Evolutionary conservation across 1,140 invertebrate species (phyloP), one percentile per base, ranked within the genome.

Genomic region (Notospermus geniculatus): DNA sequence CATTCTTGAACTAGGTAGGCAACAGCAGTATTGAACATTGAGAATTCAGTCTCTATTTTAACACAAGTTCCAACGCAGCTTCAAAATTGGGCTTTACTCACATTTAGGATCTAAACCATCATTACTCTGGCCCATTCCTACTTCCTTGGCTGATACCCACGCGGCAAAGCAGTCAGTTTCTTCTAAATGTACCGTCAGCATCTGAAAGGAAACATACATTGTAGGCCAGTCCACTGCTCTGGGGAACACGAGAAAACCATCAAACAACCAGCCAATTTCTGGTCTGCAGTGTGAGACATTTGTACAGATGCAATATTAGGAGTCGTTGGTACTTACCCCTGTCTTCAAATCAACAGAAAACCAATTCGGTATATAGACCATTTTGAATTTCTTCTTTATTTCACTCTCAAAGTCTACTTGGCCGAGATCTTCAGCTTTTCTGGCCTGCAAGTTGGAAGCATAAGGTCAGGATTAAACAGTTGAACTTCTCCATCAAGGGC

Each of bases 291-390:
- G n/a, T n/a, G n/a, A n/a, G n/a, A n/a, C n/a, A n/a, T n/a, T n/a
- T n/a, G n/a, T n/a, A n/a, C n/a, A n/a, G n/a, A n/a, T n/a, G n/a
- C n/a, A n/a, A n/a, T n/a, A n/a, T n/a, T n/a, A n/a, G n/a, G n/a
- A n/a, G n/a, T n/a, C n/a, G n/a, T n/a, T n/a, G n/a, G n/a, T n/a
- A 84, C 86, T 79, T 83, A 94, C 91, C 61, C 97, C 97, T 63
- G 95, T 98, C 84, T 99, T 99, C 5, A 98, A 86, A 84, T 99
- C 97, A 56, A 99, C 93, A 73, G 92, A 96, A 80, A 99, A 99
- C 97, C 97, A 99, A 84, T 93, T 97, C 45, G 97, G 97, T 70
- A 99, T 94, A 83, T 91, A 97, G 54, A 99, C 89, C 83, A 91
- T 90, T 84, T 95, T 94, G 65, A 91, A 93, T 68, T 91, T 85